Evolutionary conservation across 2,888 invertebrate genomes (phyloP).

Genomic region (Pegoplata infirma): DNA sequence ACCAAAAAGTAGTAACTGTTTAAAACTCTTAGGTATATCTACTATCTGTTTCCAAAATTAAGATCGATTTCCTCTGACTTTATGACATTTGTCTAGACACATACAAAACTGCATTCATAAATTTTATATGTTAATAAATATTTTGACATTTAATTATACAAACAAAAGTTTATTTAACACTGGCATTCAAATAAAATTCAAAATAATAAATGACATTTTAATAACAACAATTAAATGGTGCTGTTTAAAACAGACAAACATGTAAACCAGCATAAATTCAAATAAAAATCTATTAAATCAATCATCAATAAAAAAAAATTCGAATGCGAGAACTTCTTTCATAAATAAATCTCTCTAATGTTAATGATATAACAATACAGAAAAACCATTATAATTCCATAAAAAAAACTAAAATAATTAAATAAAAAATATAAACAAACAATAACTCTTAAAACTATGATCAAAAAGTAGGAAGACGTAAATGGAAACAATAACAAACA

Average conservation of each 20-base stretch:
- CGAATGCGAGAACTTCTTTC: neutral
- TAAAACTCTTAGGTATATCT: too few relatives aligned
- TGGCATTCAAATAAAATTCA: neutral
- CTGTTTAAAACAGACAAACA: neutral
- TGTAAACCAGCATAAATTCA: neutral
- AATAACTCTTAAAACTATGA: neutral
- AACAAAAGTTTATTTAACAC: constrained; percentile 28
- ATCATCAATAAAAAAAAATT: neutral
- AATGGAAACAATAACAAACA: too few relatives aligned
- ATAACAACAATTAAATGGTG: constrained; percentile 10
- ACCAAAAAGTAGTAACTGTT: too few relatives aligned
- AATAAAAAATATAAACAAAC: neutral
- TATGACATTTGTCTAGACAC: too few relatives aligned
- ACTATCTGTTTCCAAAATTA: too few relatives aligned
- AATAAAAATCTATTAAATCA: neutral
- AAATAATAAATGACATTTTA: constrained; percentile 30
- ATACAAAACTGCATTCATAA: constrained; percentile 33
- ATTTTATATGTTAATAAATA: constrained; percentile 24
- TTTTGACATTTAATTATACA: constrained; percentile 51
- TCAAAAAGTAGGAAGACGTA: too few relatives aligned
- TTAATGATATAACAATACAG: constrained; percentile 8
- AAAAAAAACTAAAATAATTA: constrained; percentile 6
- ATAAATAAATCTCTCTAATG: constrained; percentile 14
- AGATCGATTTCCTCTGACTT: too few relatives aligned
- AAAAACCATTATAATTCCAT: constrained; percentile 24